phyloP scores from a whole-genome alignment of 2,888 invertebrate genomes.

The Chaitophorus viminalis region DNA sequence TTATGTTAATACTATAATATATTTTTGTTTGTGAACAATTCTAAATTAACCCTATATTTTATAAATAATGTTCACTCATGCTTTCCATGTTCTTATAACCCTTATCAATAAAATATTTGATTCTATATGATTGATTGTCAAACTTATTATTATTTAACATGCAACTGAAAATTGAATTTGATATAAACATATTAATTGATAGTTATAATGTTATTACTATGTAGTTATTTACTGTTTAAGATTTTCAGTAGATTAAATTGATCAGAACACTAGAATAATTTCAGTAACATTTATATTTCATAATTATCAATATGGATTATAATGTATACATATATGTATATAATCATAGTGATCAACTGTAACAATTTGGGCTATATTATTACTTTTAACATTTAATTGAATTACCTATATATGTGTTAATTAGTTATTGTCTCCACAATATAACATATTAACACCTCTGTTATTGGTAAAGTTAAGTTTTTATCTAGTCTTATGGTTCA shows the following conservation, averaged over 20 bases:
- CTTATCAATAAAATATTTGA: too few relatives aligned
- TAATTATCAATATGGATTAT: background rate
- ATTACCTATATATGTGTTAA: background rate
- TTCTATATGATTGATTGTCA: too few relatives aligned
- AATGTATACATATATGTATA: background rate
- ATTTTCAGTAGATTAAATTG: background rate
- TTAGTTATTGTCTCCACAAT: conserved; percentile 1
- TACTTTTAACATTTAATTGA: conserved; percentile 1
- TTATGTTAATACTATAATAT: background rate
- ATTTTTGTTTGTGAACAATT: background rate
- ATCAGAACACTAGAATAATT: background rate
- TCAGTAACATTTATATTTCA: background rate
- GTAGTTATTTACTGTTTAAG: background rate
- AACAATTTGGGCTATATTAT: background rate
- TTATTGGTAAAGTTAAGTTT: background rate
- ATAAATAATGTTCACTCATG: too few relatives aligned
- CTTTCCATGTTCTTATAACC: too few relatives aligned
- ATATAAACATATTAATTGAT: background rate
- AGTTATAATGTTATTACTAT: background rate
- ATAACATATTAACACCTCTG: background rate
- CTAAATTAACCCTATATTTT: background rate
- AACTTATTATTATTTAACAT: too few relatives aligned
- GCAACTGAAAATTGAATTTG: background rate
- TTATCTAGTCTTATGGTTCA: background rate
- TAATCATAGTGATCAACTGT: background rate